phyloP scores from a whole-genome alignment of 2,888 invertebrate genomes.

The Leucophenga montana region DNA sequence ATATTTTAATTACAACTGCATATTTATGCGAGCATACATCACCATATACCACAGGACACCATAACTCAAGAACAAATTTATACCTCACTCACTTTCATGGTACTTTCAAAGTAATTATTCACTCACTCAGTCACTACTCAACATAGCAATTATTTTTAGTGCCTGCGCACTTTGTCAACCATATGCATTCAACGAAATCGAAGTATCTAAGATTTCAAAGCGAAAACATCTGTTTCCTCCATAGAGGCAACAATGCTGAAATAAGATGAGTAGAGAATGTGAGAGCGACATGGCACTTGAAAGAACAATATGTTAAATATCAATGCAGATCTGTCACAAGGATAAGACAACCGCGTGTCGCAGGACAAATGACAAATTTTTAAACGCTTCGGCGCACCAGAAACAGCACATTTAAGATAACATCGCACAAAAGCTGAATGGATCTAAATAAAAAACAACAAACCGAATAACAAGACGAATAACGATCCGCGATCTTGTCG shows the following conservation, averaged over 20 bases:
- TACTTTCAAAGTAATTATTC: neutral
- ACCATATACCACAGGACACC: too few relatives aligned
- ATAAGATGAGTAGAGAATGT: neutral
- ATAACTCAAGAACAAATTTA: too few relatives aligned
- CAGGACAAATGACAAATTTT: constrained; percentile 62
- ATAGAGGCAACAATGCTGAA: neutral
- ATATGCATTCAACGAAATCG: constrained; percentile 1
- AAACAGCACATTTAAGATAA: constrained; percentile 16
- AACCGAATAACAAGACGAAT: constrained; percentile 21
- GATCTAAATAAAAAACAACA: neutral
- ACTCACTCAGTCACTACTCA: neutral
- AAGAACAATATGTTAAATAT: constrained; percentile 22
- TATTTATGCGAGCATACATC: too few relatives aligned
- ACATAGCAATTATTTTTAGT: constrained; percentile 18
- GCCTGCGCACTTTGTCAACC: constrained; percentile 13
- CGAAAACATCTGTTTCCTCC: constrained; percentile 27
- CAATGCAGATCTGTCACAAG: constrained; percentile 24
- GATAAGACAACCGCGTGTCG: constrained; percentile 31
- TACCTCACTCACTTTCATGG: neutral
- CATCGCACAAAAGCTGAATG: neutral
- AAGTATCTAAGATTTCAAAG: constrained; percentile 23
- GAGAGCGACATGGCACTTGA: constrained; percentile 2
- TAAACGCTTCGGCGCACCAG: constrained; percentile 55
- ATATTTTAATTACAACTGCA: too few relatives aligned
- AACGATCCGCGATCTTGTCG: constrained; percentile 54